Conservation (phyloP, 2,797 vertebrate species). For the Chiloscyllium punctatum region DNA sequence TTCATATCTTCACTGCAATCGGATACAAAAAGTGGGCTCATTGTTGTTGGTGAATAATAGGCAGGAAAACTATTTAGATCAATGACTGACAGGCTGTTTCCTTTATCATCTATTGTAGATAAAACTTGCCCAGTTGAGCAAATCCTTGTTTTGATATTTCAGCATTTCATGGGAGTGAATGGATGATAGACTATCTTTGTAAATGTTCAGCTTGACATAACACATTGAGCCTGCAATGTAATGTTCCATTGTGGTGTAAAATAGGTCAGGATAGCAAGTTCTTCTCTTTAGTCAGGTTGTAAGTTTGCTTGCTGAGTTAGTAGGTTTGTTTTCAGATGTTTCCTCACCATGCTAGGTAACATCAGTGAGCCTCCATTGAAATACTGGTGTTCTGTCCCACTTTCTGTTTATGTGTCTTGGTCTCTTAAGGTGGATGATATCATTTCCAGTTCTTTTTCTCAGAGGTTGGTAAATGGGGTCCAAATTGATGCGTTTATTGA, state of each 20-base stretch:
- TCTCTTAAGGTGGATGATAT: too few species aligned
- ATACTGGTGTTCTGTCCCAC: too few species aligned
- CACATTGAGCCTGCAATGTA: background rate
- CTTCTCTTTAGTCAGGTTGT: background rate
- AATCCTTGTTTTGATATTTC: background rate
- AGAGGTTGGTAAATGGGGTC: too few species aligned
- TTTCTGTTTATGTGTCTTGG: too few species aligned
- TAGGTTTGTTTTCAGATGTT: too few species aligned
- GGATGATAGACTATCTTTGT: background rate
- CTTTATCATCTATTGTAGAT: background rate
- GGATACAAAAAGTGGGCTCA: background rate
- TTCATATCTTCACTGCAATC: background rate
- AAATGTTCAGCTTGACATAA: background rate
- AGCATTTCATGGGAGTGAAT: background rate
- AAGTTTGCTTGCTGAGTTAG: too few species aligned
- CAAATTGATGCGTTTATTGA: too few species aligned
- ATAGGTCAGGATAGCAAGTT: background rate
- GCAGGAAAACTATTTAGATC: background rate
- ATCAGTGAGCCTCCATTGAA: too few species aligned
- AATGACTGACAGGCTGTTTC: background rate
- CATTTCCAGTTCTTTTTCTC: too few species aligned
- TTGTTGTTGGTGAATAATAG: background rate
- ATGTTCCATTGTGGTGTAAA: background rate
- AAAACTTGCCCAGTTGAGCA: background rate
- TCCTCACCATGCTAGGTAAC: too few species aligned